Evolutionary conservation across 2,797 vertebrate genomes (phyloP), one percentile per base, ranked within the genome.

Genomic region (Tapera naevia): DNA sequence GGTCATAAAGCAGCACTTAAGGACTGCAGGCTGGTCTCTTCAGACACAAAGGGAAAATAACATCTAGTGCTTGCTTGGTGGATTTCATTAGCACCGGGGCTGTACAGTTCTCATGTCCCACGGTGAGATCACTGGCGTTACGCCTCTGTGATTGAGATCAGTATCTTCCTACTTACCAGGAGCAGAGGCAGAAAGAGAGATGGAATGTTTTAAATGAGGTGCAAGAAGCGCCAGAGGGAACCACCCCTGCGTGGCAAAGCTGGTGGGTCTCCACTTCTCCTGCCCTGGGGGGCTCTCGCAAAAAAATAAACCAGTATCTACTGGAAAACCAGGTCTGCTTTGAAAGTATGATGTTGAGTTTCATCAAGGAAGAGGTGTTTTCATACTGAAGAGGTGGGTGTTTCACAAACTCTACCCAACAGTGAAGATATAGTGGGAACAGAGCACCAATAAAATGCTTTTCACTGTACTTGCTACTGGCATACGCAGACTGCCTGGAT

Each of bases 11-110:
- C 35, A 80, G 43, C 67, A 22, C 28, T 13, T 24, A 32, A 22
- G 33, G 73, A 70, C 56, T 32, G n/a, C 46, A 18, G 89, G 30
- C 80, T 83, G 76, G 62, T 91, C 92, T 93, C 87, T 91, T 75
- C 9, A 5, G 86, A 79, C 69, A 76, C 39, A 79, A 75, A 83
- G 69, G 69, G 41, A 85, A 78, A 78, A 80, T 3, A 91, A 14
- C 65, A 92, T 73, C 54, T 50, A 13, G n/a, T 62, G 51, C 67
- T 88, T 50, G 74, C 51, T 48, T 56, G 53, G 76, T 82, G 76
- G 61, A 81, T 88, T 91, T 88, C 76, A 53, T 91, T 91, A 92
- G 51, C 58, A 73, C 28, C 41, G 57, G 33, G 17, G 48, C n/a
- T 85, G 57, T 85, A 28, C 3, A 0, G 6, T 89, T 95, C 89